Percentiles rank a stretch among this genome's conserved stretches.
phyloP scores from a whole-genome alignment of 2,113 vertebrate genomes.

The Mus pahari region DNA sequence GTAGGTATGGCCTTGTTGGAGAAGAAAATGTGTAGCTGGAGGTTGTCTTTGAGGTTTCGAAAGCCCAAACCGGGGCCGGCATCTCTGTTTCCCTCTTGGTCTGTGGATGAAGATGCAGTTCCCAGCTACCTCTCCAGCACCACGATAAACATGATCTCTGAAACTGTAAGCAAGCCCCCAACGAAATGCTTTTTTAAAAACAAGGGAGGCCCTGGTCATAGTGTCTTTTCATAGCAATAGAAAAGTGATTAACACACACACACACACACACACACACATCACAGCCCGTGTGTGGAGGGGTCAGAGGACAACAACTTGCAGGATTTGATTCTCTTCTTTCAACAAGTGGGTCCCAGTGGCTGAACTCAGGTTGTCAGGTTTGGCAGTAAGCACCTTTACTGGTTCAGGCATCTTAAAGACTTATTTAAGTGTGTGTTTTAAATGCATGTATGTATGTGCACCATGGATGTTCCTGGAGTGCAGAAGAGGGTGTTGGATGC shows the following conservation, averaged over 20 bases:
- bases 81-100: neutral
- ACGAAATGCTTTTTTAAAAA: neutral
- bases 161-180: neutral
- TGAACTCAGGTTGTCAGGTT: neutral
- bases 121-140: neutral
- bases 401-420: neutral
- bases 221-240: neutral
- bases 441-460: neutral
- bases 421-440: neutral
- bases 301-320: neutral
- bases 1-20: neutral
- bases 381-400: neutral
- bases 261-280: neutral
- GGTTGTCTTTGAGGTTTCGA: neutral
- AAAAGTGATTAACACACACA: neutral
- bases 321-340: neutral
- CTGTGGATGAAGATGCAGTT: neutral
- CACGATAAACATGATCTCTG: neutral
- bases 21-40: neutral
- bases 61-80: too few species aligned
- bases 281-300: neutral
- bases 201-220: neutral
- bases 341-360: neutral
- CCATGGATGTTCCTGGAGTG: neutral
- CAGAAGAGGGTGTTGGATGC: neutral